Evolutionary conservation across 2,888 invertebrate genomes (phyloP), one percentile per base, ranked within the genome.

Genomic region (Lithophane semibrunnea): DNA sequence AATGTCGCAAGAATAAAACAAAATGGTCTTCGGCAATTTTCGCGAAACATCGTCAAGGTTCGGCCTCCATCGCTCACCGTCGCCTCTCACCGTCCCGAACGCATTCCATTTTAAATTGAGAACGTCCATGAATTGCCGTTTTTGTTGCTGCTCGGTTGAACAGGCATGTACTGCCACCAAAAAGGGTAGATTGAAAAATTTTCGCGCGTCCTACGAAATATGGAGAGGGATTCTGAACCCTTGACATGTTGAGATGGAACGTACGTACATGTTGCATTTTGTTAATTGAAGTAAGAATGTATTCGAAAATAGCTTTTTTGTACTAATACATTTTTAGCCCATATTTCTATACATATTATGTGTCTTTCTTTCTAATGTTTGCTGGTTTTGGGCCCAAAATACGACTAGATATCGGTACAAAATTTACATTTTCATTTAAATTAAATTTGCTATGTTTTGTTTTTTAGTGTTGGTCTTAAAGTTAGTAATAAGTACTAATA

Each of bases 101-200:
- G 87, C 89, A 89, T 90, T 90, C 90, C 90, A 85, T 82, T 84
- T 88, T 88, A 88, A 88, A 90, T 90, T 88, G 87, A 86, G 88
- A 87, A 86, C 75, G 83, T 84, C 80, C 87, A 84, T 91, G 91
- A 91, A 83, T 89, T 81, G 90, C 86, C 82, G 79, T 88, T 90
- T 89, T 88, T 83, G 86, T 86, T 84, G 82, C 77, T 88, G 89
- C 88, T 85, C 86, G 84, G 88, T 82, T 88, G 77, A 79, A 83
- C 87, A 84, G 88, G 86, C 84, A 86, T 84, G 89, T 83, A 60
- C 61, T 79, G 69, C 61, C 82, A 79, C 78, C 69, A 60, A 76
- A 79, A 84, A 87, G 86, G 86, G 87, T 88, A 88, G 88, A 89
- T 89, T 89, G 88, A 86, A 88, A 89, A 89, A 89, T 89, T 84